Evolutionary conservation across 2,797 vertebrate genomes (phyloP).

Genomic region (Urosaurus nigricauda): DNA sequence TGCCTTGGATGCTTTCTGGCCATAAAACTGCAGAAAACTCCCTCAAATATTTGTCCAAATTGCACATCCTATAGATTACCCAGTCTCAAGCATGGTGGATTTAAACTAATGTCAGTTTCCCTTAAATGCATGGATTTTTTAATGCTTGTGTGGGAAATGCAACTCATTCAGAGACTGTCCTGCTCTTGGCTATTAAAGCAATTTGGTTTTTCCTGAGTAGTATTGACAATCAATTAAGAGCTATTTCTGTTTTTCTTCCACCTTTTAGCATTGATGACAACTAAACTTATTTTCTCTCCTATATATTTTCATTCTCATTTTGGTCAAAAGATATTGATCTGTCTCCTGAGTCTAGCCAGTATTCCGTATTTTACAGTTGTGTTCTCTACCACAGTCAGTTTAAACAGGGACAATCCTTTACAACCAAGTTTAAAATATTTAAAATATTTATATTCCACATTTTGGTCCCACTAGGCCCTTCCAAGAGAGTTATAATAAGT

Average conservation of each 20-base stretch:
- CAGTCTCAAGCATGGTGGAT: not conserved
- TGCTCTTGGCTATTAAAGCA: conserved; percentile 31
- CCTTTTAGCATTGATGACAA: conserved; percentile 29
- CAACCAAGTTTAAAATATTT: not conserved
- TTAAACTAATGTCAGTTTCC: conserved; percentile 19
- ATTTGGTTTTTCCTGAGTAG: conserved; percentile 32
- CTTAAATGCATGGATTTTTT: conserved; percentile 9
- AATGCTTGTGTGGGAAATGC: conserved; percentile 27
- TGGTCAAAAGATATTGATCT: conserved; percentile 27
- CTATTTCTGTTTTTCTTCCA: conserved; percentile 28
- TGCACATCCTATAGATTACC: not conserved
- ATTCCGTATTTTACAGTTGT: not conserved
- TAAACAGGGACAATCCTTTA: not conserved
- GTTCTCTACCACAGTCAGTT: not conserved
- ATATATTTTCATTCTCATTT: conserved; percentile 37
- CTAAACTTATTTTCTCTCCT: conserved; percentile 36
- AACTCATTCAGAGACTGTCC: conserved; percentile 22
- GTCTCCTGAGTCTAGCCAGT: not conserved
- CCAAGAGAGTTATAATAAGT: not conserved
- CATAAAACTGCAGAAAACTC: not conserved
- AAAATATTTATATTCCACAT: not conserved
- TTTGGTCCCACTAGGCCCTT: not conserved
- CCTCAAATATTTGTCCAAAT: not conserved
- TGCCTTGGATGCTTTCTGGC: not conserved
- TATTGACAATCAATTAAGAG: conserved; percentile 45